Percentiles rank a stretch among this genome's conserved stretches.
These are phyloP conservation scores for Columbina picui DNA, from an alignment of 2,113 vertebrate genomes.

Conservation along the genomic window DNA sequence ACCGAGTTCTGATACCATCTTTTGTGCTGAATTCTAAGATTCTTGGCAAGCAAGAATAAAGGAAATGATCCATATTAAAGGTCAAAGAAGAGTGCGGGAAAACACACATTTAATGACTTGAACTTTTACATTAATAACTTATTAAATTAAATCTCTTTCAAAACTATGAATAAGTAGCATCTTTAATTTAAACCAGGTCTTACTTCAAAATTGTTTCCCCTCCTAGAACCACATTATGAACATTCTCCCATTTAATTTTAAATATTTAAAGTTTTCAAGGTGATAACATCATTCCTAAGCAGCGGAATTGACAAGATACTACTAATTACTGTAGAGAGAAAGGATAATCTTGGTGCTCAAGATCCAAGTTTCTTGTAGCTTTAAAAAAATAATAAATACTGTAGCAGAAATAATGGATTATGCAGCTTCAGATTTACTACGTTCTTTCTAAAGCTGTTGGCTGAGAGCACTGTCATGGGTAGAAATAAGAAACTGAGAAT, in stretches of 20 bases:
- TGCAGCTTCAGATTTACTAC: not conserved
- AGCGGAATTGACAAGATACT: not conserved
- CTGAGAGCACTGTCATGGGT: not conserved
- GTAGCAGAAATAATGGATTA: not conserved
- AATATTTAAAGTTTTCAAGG: not conserved
- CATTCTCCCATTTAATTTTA: not conserved
- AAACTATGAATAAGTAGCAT: not conserved
- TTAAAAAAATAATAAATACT: not conserved
- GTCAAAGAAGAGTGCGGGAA: not conserved
- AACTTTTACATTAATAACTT: not conserved
- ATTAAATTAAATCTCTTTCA: not conserved
- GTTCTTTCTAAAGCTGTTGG: not conserved
- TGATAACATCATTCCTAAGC: not conserved
- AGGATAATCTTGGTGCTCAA: not conserved
- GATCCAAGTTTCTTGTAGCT: not conserved
- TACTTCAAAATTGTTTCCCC: not conserved
- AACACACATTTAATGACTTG: not conserved
- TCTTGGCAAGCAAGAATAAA: not conserved
- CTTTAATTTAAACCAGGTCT: not conserved
- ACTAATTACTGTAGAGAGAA: not conserved
- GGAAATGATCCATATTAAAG: not conserved
- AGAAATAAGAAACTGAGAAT: not conserved
- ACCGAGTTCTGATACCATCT: not conserved
- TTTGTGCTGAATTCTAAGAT: not conserved
- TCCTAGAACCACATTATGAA: not conserved